These are phyloP conservation scores for Sycophila sp. DNA, from an alignment of 1,140 invertebrate genomes.

Conservation along the genomic window DNA sequence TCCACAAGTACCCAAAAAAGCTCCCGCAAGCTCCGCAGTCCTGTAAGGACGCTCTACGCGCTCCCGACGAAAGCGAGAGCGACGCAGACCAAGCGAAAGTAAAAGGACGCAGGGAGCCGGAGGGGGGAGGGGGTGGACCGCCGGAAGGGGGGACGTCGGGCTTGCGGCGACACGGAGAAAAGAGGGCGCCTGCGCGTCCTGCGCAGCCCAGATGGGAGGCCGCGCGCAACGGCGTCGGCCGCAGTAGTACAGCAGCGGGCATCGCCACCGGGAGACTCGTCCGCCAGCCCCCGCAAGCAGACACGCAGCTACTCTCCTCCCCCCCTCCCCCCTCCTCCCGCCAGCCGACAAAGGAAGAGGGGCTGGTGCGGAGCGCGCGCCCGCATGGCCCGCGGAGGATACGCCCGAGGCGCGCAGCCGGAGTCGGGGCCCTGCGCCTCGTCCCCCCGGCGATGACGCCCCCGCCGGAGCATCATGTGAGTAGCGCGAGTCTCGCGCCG, in stretches of 20 bases:
- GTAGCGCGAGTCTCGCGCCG: no score
- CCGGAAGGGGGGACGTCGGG: neutral
- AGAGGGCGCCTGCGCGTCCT: slow-evolving; percentile 25
- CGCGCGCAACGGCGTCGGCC: slow-evolving; percentile 28
- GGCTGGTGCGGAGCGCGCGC: neutral
- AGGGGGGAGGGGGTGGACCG: no score
- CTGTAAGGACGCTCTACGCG: neutral
- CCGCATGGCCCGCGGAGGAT: neutral
- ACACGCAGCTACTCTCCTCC: no score
- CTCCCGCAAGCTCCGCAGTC: neutral
- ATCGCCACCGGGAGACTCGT: no score
- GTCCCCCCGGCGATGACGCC: no score
- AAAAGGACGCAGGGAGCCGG: slow-evolving; percentile 3
- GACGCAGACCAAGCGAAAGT: slow-evolving; percentile 12
- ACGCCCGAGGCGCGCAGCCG: neutral
- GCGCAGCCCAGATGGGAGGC: slow-evolving; percentile 43
- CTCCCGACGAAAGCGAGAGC: slow-evolving; percentile 29
- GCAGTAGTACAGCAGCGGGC: slow-evolving; percentile 5
- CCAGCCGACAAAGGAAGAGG: neutral
- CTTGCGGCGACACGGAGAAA: neutral
- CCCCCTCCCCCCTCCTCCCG: neutral
- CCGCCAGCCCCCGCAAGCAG: neutral
- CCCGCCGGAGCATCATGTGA: neutral
- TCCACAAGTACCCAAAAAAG: no score
- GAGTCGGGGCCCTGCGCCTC: no score